phyloP scores from a whole-genome alignment of 2,113 vertebrate species.

The Pomatorhinus ruficollis region DNA sequence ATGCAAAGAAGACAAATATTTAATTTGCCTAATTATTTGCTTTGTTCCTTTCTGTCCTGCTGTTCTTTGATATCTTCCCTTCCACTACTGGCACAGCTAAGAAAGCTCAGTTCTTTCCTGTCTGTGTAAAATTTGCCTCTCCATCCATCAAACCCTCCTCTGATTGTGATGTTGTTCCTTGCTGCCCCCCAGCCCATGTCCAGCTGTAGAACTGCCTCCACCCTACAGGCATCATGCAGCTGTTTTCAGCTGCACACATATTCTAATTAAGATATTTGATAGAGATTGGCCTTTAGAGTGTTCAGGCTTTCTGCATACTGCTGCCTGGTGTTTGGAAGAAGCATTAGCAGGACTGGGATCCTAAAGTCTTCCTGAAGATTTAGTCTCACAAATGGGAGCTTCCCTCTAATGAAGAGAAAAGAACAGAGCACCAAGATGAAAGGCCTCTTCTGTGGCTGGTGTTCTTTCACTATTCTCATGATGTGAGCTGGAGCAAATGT shows the following conservation, averaged over 20 bases:
- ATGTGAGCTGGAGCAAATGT: background rate
- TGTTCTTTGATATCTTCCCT: background rate
- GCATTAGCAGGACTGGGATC: background rate
- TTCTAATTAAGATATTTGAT: background rate
- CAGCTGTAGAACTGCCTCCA: background rate
- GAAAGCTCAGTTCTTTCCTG: background rate
- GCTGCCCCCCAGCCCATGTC: background rate
- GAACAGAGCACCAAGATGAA: background rate
- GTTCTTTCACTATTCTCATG: background rate
- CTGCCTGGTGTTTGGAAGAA: background rate
- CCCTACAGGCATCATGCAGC: background rate
- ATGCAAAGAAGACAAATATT: constrained; percentile 13
- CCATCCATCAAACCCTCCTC: background rate
- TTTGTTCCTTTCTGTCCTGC: background rate
- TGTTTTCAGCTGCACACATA: background rate
- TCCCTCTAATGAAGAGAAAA: background rate
- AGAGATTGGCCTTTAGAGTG: background rate
- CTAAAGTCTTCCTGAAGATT: background rate
- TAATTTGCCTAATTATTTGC: constrained; percentile 21
- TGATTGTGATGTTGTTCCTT: background rate
- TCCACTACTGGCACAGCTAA: background rate
- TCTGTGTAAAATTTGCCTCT: background rate
- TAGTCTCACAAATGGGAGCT: background rate
- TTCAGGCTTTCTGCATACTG: background rate
- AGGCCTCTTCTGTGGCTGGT: background rate